These are phyloP conservation scores for Helobdella robusta DNA, from an alignment of 2,888 invertebrate species.

Conservation along the genomic window DNA sequence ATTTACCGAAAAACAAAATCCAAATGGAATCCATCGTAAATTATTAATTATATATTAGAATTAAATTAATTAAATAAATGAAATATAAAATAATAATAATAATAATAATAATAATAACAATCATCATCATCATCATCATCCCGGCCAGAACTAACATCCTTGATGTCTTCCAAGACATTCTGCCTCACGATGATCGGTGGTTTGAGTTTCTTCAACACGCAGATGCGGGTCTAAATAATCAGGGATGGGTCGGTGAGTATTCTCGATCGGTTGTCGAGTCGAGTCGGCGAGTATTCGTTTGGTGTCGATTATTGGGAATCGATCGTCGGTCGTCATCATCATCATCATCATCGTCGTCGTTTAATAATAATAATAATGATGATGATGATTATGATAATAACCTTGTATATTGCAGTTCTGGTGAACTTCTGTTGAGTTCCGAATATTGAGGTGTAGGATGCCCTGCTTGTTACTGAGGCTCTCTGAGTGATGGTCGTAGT, in stretches of 20 bases:
- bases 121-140: not conserved
- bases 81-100: not conserved
- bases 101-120: too few relatives aligned
- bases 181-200: slow-evolving; percentile 64
- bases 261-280: too few relatives aligned
- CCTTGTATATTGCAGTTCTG: slow-evolving; percentile 79
- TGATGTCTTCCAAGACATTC: slow-evolving; percentile 74
- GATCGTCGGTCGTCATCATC: too few relatives aligned
- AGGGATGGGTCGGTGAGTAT: too few relatives aligned
- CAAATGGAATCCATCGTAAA: too few relatives aligned
- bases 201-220: slow-evolving; percentile 36
- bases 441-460: slow-evolving; percentile 45
- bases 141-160: slow-evolving; percentile 59
- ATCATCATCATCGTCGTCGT: too few relatives aligned
- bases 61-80: too few relatives aligned
- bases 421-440: slow-evolving; percentile 73
- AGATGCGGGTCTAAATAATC: slow-evolving; percentile 32
- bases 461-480: slow-evolving; percentile 37
- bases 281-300: too few relatives aligned
- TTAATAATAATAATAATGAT: too few relatives aligned
- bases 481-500: too few relatives aligned
- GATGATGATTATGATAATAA: slow-evolving; percentile 53
- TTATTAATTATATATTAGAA: not conserved
- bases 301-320: too few relatives aligned
- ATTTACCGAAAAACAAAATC: too few relatives aligned